Evolutionary conservation across 2,113 vertebrate species (phyloP).

Genomic region (Numenius arquata): DNA sequence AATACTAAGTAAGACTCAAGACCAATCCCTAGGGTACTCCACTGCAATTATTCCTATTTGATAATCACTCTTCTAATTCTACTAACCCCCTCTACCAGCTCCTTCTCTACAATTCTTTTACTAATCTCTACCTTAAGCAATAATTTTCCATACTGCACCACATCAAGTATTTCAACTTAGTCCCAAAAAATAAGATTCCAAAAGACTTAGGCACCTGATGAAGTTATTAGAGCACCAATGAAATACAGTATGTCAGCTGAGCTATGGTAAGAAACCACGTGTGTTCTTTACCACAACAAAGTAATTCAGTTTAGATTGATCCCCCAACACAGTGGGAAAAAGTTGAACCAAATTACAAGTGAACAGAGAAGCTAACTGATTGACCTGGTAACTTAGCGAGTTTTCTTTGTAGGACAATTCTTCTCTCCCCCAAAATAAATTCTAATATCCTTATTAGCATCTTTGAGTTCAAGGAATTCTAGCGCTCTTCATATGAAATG

Average conservation of each 20-base stretch:
- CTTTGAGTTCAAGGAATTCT: not conserved
- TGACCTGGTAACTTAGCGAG: not conserved
- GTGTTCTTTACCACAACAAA: not conserved
- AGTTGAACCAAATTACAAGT: not conserved
- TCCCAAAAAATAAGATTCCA: not conserved
- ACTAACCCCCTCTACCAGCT: not conserved
- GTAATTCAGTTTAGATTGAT: not conserved
- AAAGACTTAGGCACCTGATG: not conserved
- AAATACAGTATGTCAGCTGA: not conserved
- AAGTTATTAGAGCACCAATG: not conserved
- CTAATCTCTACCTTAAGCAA: not conserved
- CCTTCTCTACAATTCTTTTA: not conserved
- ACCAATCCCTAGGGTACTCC: not conserved
- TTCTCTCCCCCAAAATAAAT: not conserved
- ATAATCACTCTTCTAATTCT: not conserved
- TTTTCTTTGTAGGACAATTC: not conserved
- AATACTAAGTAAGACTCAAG: not conserved
- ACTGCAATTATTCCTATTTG: not conserved
- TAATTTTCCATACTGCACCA: not conserved
- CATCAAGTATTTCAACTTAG: not conserved
- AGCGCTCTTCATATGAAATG: not conserved
- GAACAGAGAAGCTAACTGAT: not conserved
- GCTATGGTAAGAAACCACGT: not conserved
- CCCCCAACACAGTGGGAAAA: not conserved
- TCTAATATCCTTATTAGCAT: not conserved